Evolutionary conservation across 2,113 vertebrate genomes (phyloP).

Genomic region (Corythaeola cristata): DNA sequence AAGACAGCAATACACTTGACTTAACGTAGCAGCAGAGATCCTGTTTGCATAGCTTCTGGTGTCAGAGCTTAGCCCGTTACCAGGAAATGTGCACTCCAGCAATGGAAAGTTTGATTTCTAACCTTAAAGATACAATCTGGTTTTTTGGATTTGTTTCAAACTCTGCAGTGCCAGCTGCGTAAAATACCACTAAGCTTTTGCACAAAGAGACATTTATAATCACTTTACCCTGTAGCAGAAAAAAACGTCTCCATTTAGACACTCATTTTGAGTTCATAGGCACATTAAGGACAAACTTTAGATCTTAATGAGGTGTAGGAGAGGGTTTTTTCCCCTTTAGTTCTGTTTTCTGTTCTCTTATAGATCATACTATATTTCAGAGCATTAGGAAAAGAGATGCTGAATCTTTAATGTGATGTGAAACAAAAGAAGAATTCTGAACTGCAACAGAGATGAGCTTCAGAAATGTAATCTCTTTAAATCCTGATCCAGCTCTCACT

Average conservation of each 20-base stretch:
- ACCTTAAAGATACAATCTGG: conserved; percentile 62
- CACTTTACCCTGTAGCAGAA: conserved; percentile 48
- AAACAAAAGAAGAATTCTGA: conserved; percentile 25
- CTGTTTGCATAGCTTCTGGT: neutral
- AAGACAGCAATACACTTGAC: neutral
- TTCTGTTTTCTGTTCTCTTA: conserved; percentile 14
- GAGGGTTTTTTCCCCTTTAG: neutral
- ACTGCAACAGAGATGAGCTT: neutral
- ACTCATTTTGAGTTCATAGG: conserved; percentile 50
- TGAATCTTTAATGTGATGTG: conserved; percentile 45
- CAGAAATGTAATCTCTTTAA: conserved; percentile 16
- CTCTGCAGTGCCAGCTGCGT: conserved; percentile 51
- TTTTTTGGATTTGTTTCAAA: conserved; percentile 65
- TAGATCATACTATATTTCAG: conserved; percentile 13
- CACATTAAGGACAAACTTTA: conserved; percentile 57
- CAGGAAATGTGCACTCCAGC: conserved; percentile 16
- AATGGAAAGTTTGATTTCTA: conserved; percentile 39
- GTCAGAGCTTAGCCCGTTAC: neutral
- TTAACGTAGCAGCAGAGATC: neutral
- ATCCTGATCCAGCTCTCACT: neutral
- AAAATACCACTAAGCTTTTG: conserved; percentile 48
- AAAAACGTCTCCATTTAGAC: conserved; percentile 63
- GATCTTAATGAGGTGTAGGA: conserved; percentile 57
- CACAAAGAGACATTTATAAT: conserved; percentile 65
- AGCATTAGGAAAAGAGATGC: conserved; percentile 13